Evolutionary conservation across 2,888 invertebrate genomes (phyloP).

Genomic region (Eurois occulta): DNA sequence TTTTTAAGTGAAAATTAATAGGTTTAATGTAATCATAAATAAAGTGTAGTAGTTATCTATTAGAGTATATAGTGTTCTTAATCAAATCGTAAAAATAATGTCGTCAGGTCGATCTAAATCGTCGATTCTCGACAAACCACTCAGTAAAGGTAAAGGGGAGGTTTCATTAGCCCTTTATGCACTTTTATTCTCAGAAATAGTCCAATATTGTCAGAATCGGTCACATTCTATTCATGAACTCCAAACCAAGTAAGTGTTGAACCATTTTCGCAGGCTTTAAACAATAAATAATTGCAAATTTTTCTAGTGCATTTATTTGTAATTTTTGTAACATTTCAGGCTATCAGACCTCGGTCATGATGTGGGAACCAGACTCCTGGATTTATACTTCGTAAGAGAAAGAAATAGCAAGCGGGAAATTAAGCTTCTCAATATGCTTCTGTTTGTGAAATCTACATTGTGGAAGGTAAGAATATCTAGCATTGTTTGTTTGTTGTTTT

Average conservation of each 20-base stretch:
- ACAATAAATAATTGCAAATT: not conserved
- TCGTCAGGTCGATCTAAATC: slow-evolving; percentile 92
- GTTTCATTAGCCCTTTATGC: slow-evolving; percentile 98
- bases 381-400: slow-evolving; percentile 98
- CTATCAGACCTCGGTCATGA: slow-evolving; percentile 98
- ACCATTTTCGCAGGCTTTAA: not conserved
- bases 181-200: slow-evolving; percentile 98
- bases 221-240: slow-evolving; percentile 98
- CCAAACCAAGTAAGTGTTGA: slow-evolving; percentile 95
- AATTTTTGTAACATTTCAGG: slow-evolving; percentile 85
- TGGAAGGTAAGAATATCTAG: slow-evolving; percentile 94
- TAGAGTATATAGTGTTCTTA: not conserved
- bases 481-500: not conserved
- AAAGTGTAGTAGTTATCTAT: slow-evolving; percentile 1
- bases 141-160: slow-evolving; percentile 98
- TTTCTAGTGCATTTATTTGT: not conserved
- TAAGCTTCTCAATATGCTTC: slow-evolving; percentile 97
- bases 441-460: slow-evolving; percentile 98
- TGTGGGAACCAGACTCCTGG: slow-evolving; percentile 98
- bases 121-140: slow-evolving; percentile 96
- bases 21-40: not conserved
- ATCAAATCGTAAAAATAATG: slow-evolving; percentile 70
- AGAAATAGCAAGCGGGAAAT: slow-evolving; percentile 98
- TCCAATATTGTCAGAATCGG: slow-evolving; percentile 99
- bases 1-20: slow-evolving; percentile 16